Evolutionary conservation across 2,113 vertebrate species (phyloP).

Genomic region (Garra rufa): DNA sequence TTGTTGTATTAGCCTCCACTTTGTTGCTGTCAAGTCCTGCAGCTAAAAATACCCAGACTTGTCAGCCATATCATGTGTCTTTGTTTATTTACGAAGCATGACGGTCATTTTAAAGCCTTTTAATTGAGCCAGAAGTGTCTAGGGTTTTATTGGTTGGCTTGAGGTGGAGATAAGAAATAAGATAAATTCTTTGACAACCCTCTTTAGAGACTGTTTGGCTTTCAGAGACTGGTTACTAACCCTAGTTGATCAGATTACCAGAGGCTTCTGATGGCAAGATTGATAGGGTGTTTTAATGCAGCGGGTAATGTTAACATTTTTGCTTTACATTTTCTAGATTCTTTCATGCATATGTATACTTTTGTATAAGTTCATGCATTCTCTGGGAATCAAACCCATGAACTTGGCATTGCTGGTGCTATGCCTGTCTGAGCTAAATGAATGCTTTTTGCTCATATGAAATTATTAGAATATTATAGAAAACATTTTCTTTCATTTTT

Average conservation of each 20-base stretch:
- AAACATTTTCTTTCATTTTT: too few species aligned
- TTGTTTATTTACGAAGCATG: conserved; percentile 46
- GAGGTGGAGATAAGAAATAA: conserved; percentile 1
- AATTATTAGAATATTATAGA: too few species aligned
- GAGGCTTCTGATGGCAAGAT: background rate
- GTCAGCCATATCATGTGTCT: conserved; percentile 47
- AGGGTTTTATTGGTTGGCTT: conserved; percentile 4
- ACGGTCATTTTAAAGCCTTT: conserved; percentile 24
- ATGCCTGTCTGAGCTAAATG: too few species aligned
- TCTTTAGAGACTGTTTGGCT: background rate
- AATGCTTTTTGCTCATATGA: too few species aligned
- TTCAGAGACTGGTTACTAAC: background rate
- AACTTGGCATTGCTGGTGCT: too few species aligned
- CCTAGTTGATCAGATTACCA: background rate
- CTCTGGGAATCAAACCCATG: background rate
- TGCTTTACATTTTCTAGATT: background rate
- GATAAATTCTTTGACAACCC: background rate
- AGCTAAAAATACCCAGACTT: conserved; percentile 38
- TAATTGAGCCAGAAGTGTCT: conserved; percentile 18
- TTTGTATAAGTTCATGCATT: background rate
- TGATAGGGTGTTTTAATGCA: background rate
- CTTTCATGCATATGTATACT: background rate
- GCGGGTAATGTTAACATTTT: background rate
- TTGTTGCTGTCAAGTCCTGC: conserved; percentile 1
- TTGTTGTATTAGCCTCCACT: background rate